A percentile compares a stretch with the other conserved stretches of the same genome.
phyloP scores from a whole-genome alignment of 2,888 invertebrate genomes.

The Exocentrus adspersus region DNA sequence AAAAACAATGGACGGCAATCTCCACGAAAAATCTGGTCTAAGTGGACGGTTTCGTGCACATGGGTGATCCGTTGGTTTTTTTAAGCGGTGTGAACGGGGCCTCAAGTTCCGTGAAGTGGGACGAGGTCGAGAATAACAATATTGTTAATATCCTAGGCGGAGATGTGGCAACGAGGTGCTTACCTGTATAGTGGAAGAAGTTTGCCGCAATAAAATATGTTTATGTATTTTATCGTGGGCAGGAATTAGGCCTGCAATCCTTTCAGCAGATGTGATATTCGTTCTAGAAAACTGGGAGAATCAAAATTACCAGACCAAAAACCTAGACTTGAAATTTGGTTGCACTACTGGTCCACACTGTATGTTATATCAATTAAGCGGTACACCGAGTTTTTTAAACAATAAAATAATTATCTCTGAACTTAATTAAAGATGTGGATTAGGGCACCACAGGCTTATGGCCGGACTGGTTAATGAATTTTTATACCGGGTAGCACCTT shows the following conservation, averaged over 20 bases:
- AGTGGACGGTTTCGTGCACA: constrained; percentile 31
- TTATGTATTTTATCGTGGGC: not conserved
- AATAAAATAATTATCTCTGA: too few species aligned
- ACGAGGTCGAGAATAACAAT: constrained; percentile 62
- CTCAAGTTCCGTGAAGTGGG: constrained; percentile 62
- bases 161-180: constrained; percentile 51
- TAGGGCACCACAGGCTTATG: not conserved
- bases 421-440: too few species aligned
- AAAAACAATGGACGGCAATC: not conserved
- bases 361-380: too few species aligned
- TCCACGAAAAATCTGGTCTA: constrained; percentile 1
- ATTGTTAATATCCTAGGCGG: constrained; percentile 55
- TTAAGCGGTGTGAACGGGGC: constrained; percentile 56
- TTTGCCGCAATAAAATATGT: constrained; percentile 10
- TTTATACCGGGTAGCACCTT: constrained; percentile 1
- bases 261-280: not conserved
- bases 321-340: too few species aligned
- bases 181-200: constrained; percentile 43
- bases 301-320: too few species aligned
- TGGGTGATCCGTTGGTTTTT: constrained; percentile 44
- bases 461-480: not conserved
- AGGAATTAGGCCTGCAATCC: constrained; percentile 16
- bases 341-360: too few species aligned
- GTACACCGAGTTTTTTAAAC: too few species aligned
- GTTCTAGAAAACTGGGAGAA: too few species aligned